phyloP scores from a whole-genome alignment of 2,888 invertebrate species.

The Diaphora mendica region DNA sequence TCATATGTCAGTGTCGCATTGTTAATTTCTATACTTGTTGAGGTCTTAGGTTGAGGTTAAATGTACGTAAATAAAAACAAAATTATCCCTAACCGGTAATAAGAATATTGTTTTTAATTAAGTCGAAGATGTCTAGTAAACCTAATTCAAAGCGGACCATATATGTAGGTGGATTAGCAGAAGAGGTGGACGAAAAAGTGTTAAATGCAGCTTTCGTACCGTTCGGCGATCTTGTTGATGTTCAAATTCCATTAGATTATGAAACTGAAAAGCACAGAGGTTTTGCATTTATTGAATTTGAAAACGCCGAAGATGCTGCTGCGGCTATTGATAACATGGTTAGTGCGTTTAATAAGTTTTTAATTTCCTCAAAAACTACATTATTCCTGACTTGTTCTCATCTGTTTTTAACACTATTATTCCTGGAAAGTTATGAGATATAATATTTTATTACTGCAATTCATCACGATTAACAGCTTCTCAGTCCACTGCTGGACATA shows the following conservation, averaged over 20 bases:
- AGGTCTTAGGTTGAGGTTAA: too few relatives aligned
- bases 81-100: not conserved
- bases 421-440: too few relatives aligned
- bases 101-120: not conserved
- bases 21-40: too few relatives aligned
- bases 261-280: slow-evolving; percentile 98
- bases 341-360: slow-evolving; percentile 46
- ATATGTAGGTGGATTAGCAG: slow-evolving; percentile 95
- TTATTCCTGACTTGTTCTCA: too few relatives aligned
- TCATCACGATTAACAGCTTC: too few relatives aligned
- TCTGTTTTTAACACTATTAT: not conserved
- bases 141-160: slow-evolving; percentile 92
- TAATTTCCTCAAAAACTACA: not conserved
- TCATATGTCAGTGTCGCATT: too few relatives aligned
- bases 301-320: slow-evolving; percentile 98
- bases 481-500: too few relatives aligned
- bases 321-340: slow-evolving; percentile 99
- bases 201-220: slow-evolving; percentile 99
- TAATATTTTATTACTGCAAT: too few relatives aligned
- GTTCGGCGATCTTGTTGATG: slow-evolving; percentile 99
- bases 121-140: slow-evolving; percentile 75
- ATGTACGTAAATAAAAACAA: not conserved
- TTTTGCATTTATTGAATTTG: slow-evolving; percentile 99
- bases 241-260: slow-evolving; percentile 99
- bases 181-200: slow-evolving; percentile 98